Percentiles rank a stretch among this genome's conserved stretches.
These are phyloP conservation scores for Diglossa cyanea DNA, from an alignment of 2,797 vertebrate genomes.

Conservation along the genomic window DNA sequence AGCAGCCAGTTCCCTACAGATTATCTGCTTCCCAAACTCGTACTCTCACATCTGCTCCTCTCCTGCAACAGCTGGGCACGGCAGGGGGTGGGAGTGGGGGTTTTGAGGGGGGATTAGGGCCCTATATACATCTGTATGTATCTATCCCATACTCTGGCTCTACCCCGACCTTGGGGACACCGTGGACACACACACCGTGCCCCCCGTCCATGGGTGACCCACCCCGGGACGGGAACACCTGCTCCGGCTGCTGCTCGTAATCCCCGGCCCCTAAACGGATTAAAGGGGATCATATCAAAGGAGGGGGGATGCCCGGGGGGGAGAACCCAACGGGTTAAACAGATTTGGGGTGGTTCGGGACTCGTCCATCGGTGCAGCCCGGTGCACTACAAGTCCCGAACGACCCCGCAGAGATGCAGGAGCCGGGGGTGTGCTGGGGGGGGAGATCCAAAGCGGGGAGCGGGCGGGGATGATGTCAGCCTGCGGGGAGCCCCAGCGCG, in stretches of 20 bases:
- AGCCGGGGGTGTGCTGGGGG: background rate
- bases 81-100: background rate
- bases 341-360: background rate
- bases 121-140: rapidly evolving
- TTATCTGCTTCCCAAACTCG: constrained; percentile 21
- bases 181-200: rapidly evolving
- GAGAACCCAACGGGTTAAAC: background rate
- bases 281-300: background rate
- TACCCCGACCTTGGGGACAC: background rate
- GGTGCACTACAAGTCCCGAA: constrained; percentile 19
- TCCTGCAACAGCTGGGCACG: background rate
- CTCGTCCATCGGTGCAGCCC: background rate
- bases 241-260: background rate
- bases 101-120: background rate
- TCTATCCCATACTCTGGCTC: background rate
- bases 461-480: constrained; percentile 43
- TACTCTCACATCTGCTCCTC: background rate
- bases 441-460: background rate
- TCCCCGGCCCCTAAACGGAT: background rate
- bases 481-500: constrained; percentile 50
- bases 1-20: background rate
- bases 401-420: background rate
- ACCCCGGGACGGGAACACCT: background rate
- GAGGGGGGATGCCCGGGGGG: background rate
- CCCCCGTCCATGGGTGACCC: background rate